Percentiles rank a stretch among this genome's conserved stretches.
These are phyloP conservation scores for Tortrix viridana DNA, from an alignment of 2,888 invertebrate species.

Conservation along the genomic window DNA sequence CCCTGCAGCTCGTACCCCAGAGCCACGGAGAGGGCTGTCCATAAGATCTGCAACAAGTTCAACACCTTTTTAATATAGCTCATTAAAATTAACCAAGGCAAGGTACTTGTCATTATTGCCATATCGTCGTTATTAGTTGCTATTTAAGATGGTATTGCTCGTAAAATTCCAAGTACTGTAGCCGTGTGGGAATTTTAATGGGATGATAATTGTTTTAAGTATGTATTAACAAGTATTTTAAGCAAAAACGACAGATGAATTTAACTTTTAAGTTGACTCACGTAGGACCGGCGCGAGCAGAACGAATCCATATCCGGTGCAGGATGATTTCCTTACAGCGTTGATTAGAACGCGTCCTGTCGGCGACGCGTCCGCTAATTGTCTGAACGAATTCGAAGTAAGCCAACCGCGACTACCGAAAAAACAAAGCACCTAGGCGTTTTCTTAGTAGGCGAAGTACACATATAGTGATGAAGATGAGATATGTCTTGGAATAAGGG, in stretches of 20 bases:
- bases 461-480: conserved; percentile 52
- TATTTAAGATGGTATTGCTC: conserved; percentile 5
- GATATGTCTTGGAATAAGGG: conserved; percentile 59
- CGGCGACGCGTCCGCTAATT: conserved; percentile 66
- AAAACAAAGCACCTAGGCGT: conserved; percentile 51
- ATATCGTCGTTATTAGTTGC: too few species aligned
- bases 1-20: conserved; percentile 94
- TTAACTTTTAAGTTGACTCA: conserved; percentile 44
- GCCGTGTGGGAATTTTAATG: background rate
- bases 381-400: conserved; percentile 71
- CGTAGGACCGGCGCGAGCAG: conserved; percentile 49
- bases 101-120: too few species aligned
- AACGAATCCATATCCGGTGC: conserved; percentile 68
- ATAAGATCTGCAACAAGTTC: conserved; percentile 88
- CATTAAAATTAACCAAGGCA: too few species aligned
- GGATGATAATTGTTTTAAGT: background rate
- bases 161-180: background rate
- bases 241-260: conserved; percentile 27
- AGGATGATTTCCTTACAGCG: conserved; percentile 49
- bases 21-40: conserved; percentile 95
- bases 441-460: conserved; percentile 52
- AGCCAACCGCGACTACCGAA: conserved; percentile 53
- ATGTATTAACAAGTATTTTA: background rate
- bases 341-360: conserved; percentile 67
- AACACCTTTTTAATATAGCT: too few species aligned